Base-by-base conservation (phyloP, 2,888 invertebrate genomes). In the Eristalis tenax region DNA sequence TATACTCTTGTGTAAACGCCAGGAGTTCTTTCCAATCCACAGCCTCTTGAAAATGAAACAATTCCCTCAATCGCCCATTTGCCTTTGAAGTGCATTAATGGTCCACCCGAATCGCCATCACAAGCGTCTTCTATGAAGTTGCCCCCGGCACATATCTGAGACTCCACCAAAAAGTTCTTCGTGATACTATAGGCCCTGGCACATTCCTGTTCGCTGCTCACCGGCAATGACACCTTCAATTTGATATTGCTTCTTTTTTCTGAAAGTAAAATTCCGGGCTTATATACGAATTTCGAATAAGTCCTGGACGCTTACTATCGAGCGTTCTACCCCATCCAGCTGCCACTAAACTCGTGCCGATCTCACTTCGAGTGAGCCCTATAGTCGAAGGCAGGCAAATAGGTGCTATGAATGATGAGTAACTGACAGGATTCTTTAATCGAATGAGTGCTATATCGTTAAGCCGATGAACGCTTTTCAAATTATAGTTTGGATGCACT, bases 401-500 rank as follows among this genome's bases (percentile, higher is more conserved):
- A 0, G 95, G 95, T 76, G 92, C 92, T 18, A 94, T 92, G 88
- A 91, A 95, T 89, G 93, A 94, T 6, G 84, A 94, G 89, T 93
- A 94, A 4, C 89, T 68, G 0, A 95, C 95, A 23, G 94, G 91
- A 1, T 91, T 90, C 0, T 93, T 89, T 1, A 96, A 92, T 80
- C 96, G 93, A 32, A 96, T 90, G n/a, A 96, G 91, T 0, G 96
- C 96, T 61, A 96, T 96, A 90, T 96, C 96, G 90, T 96, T 93
- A 57, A 93, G 93, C 86, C 96, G 95, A 89, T 95, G 94, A 0
- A 88, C 88, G 82, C 94, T 94, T 0, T 90, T 89, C 0, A 95
- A 94, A 35, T 92, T 90, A 90, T 96, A 96, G 0, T 91, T 90
- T 88, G 95, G 95, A 90, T 96, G 96, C 0, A 94, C 92, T 35